These are phyloP conservation scores for Neoniphon sammara DNA, from an alignment of 2,797 vertebrate genomes.

Conservation along the genomic window DNA sequence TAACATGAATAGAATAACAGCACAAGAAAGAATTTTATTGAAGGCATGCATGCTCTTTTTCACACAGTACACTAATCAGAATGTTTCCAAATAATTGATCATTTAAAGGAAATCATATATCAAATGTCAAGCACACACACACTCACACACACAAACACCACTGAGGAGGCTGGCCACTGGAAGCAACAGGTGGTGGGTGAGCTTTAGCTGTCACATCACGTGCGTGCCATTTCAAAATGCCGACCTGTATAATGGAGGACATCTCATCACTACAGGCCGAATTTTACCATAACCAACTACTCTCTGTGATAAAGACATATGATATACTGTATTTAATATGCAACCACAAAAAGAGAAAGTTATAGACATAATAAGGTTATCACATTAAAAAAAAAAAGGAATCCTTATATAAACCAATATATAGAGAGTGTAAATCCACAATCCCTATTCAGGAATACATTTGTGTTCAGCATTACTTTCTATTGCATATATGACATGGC, in stretches of 20 bases:
- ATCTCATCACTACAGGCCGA: slow-evolving; percentile 17
- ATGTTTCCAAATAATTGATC: slow-evolving; percentile 48
- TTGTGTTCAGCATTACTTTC: neutral
- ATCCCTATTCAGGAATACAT: neutral
- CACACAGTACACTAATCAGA: neutral
- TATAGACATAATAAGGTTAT: neutral
- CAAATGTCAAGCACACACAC: slow-evolving; percentile 14
- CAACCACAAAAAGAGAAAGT: neutral
- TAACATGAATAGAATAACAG: no score
- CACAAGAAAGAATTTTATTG: neutral
- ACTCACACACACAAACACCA: slow-evolving; percentile 21
- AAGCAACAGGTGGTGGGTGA: slow-evolving; percentile 71
- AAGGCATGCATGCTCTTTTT: neutral
- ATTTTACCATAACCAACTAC: no score
- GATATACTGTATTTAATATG: neutral
- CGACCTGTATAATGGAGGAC: slow-evolving; percentile 60
- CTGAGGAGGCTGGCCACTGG: slow-evolving; percentile 33
- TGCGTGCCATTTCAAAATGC: slow-evolving; percentile 72
- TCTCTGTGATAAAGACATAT: slow-evolving; percentile 24
- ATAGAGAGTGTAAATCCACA: neutral
- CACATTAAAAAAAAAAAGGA: neutral
- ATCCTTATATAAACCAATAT: neutral
- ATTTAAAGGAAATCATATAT: slow-evolving; percentile 48
- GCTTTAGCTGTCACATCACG: slow-evolving; percentile 61
- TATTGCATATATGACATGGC: neutral